A percentile compares a stretch with the other conserved stretches of the same genome.
phyloP scores from a whole-genome alignment of 2,113 vertebrate genomes.

The Marcusenius ussheri region DNA sequence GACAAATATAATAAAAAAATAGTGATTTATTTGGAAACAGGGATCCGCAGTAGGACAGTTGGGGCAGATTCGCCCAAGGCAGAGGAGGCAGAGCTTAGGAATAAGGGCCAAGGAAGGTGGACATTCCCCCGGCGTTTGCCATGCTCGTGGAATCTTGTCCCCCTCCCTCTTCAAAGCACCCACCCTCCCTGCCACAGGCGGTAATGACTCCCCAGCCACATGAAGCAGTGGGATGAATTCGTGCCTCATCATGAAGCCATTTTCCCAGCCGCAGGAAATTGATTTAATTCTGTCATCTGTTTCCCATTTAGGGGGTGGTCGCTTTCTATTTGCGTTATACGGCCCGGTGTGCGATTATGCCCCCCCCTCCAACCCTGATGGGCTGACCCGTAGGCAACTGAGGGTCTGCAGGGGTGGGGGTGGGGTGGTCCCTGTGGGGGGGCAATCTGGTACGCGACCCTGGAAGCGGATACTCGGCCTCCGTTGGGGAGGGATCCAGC shows the following conservation, averaged over 20 bases:
- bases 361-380: neutral
- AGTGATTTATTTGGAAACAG: neutral
- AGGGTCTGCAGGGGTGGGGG: neutral
- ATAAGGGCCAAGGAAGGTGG: neutral
- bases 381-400: neutral
- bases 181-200: neutral
- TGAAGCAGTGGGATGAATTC: neutral
- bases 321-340: constrained; percentile 14
- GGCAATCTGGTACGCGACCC: neutral
- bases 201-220: constrained; percentile 7
- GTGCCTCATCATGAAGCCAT: constrained; percentile 5
- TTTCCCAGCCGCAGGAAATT: constrained; percentile 18
- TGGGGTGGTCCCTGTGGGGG: neutral
- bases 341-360: neutral
- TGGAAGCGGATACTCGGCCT: neutral
- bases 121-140: neutral
- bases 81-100: neutral
- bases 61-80: neutral
- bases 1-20: neutral
- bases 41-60: neutral
- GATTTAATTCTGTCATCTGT: constrained; percentile 18
- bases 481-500: neutral
- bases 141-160: neutral
- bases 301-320: constrained; percentile 1
- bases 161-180: neutral